Percentiles rank a stretch among this genome's conserved stretches.
phyloP scores from a whole-genome alignment of 2,797 vertebrate species.

The Margarornis squamiger region DNA sequence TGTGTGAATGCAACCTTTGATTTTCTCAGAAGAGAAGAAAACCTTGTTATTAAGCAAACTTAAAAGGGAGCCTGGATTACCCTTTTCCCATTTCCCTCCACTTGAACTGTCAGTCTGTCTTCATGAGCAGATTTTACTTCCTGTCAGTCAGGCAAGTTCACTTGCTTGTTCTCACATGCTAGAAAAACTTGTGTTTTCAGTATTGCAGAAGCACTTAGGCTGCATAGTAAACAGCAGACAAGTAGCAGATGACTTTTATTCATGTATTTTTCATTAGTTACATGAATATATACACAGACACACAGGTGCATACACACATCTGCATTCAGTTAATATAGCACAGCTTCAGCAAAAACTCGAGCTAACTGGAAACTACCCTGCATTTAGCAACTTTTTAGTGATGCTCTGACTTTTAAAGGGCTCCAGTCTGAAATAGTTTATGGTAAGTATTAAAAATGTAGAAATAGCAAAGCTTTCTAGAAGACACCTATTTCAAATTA shows the following conservation, averaged over 20 bases:
- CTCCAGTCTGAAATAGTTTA: not conserved
- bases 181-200: not conserved
- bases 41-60: conserved; percentile 7
- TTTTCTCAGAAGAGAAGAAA: conserved; percentile 32
- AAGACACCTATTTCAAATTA: not conserved
- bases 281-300: not conserved
- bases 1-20: conserved; percentile 15
- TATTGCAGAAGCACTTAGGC: not conserved
- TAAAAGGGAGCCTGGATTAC: conserved; percentile 9
- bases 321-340: not conserved
- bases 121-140: not conserved
- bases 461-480: not conserved
- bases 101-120: not conserved
- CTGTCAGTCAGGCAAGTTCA: not conserved
- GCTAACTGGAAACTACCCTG: not conserved
- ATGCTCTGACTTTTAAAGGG: not conserved
- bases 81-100: not conserved
- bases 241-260: not conserved
- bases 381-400: not conserved
- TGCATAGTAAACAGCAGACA: not conserved
- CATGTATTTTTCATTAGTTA: not conserved
- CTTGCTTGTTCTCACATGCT: conserved; percentile 5
- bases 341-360: not conserved
- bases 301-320: not conserved
- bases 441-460: not conserved